These are phyloP conservation scores for Pseudolaguvia tuberculata DNA, from an alignment of 2,113 vertebrate species.

Conservation along the genomic window DNA sequence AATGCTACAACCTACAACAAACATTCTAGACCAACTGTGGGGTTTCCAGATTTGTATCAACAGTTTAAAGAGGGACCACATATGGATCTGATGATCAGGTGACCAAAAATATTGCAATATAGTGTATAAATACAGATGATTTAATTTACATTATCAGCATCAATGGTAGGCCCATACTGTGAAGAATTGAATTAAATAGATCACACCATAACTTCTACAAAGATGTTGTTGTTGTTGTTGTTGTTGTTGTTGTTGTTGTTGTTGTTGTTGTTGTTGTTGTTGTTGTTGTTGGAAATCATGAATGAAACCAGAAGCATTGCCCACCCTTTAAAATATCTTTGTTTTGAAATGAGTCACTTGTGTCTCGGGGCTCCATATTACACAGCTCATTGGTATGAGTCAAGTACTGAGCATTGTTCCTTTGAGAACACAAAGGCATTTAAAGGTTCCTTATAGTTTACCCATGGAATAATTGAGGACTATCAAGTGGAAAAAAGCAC, in stretches of 20 bases:
- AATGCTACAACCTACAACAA: too few relatives aligned
- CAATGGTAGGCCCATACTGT: too few relatives aligned
- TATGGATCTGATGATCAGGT: too few relatives aligned
- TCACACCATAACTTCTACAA: neutral
- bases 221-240: neutral
- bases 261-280: too few relatives aligned
- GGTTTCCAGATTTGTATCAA: too few relatives aligned
- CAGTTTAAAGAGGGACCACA: too few relatives aligned
- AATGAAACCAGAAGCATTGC: neutral
- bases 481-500: neutral
- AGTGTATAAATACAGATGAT: too few relatives aligned
- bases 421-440: neutral
- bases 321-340: neutral
- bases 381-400: neutral
- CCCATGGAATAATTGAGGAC: neutral
- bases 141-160: too few relatives aligned
- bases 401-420: constrained; percentile 1
- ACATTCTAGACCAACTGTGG: too few relatives aligned
- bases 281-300: neutral
- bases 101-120: too few relatives aligned
- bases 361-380: neutral
- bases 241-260: too few relatives aligned
- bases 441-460: neutral
- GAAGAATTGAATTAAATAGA: too few relatives aligned
- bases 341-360: neutral